Conservation (phyloP, 1,140 invertebrate species). For the Pachypsylla venusta region DNA sequence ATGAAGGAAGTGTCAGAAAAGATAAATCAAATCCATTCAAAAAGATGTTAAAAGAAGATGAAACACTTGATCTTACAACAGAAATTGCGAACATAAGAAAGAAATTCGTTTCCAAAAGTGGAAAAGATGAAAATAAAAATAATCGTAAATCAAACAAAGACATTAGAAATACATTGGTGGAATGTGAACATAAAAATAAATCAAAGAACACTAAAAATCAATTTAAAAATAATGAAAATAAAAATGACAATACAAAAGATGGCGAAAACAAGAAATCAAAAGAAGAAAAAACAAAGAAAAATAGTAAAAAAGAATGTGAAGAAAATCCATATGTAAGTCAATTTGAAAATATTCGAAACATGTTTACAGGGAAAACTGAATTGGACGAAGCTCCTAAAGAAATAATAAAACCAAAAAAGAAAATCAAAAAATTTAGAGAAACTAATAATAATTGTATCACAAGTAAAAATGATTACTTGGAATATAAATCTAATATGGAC, state of each 20-base stretch:
- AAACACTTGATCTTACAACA: background rate
- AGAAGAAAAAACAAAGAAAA: background rate
- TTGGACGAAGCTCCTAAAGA: slow-evolving; percentile 5
- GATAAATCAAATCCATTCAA: slow-evolving; percentile 1
- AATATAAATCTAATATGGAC: background rate
- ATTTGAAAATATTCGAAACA: slow-evolving; percentile 6
- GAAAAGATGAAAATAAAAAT: background rate
- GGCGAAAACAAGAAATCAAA: background rate
- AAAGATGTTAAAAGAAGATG: background rate
- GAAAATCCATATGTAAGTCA: background rate
- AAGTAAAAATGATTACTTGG: background rate
- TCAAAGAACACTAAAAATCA: background rate
- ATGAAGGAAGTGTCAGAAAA: background rate
- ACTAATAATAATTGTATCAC: background rate
- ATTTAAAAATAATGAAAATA: background rate
- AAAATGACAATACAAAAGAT: background rate
- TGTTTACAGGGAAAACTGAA: background rate
- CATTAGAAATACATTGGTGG: background rate
- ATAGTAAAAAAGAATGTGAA: background rate
- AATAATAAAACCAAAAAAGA: slow-evolving; percentile 8
- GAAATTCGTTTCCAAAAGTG: background rate
- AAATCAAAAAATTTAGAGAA: slow-evolving; percentile 8
- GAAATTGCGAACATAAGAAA: background rate
- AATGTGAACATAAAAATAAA: background rate
- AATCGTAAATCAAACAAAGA: background rate